phyloP scores from a whole-genome alignment of 2,888 invertebrate species.

The Diadegma fenestrale region DNA sequence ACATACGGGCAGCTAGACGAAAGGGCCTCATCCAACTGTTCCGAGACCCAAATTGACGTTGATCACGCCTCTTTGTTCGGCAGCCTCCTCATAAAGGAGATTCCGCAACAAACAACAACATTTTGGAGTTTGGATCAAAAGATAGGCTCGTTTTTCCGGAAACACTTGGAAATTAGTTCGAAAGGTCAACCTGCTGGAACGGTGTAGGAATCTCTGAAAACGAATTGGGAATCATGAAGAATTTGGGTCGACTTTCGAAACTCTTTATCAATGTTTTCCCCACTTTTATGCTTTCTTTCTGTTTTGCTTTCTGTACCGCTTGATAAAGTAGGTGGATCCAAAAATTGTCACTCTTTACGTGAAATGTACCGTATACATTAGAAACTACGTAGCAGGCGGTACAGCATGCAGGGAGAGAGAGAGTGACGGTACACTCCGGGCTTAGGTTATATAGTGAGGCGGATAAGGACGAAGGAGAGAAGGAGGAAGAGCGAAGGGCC shows the following conservation, averaged over 20 bases:
- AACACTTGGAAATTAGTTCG: background rate
- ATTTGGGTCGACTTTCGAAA: background rate
- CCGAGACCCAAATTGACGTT: background rate
- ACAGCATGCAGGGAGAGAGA: constrained; percentile 35
- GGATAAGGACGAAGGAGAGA: constrained; percentile 35
- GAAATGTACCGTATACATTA: constrained; percentile 23
- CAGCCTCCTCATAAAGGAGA: background rate
- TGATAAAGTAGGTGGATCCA: background rate
- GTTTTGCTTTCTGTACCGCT: background rate
- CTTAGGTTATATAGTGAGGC: constrained; percentile 34
- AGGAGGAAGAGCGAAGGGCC: constrained; percentile 24
- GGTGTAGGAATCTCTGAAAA: no score
- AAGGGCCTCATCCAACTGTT: constrained; percentile 22
- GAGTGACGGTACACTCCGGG: constrained; percentile 23
- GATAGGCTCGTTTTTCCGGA: background rate
- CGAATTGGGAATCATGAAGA: background rate
- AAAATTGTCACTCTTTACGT: background rate
- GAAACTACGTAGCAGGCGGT: constrained; percentile 26
- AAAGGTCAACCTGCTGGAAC: background rate
- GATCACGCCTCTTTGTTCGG: constrained; percentile 3
- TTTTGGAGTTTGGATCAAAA: background rate
- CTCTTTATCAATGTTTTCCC: background rate
- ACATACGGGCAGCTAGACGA: background rate
- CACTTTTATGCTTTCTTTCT: no score
- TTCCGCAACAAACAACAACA: background rate